These are phyloP conservation scores for Oscheius sp. DNA, from an alignment of 2,888 invertebrate genomes.

Conservation along the genomic window DNA sequence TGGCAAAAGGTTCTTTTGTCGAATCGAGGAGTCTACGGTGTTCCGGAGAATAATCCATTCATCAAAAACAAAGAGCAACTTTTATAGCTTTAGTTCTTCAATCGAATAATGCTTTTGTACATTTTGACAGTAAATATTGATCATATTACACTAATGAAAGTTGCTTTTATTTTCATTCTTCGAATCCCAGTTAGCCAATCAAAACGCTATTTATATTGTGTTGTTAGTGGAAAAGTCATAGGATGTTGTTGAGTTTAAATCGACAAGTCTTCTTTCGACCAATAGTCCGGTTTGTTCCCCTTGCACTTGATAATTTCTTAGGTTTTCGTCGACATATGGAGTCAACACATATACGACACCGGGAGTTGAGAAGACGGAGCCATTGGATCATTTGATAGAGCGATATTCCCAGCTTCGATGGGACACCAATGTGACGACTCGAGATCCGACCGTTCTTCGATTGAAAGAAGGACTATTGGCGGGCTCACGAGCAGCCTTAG, in stretches of 20 bases:
- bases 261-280: background rate
- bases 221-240: no score
- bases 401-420: conserved; percentile 52
- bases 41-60: conserved; percentile 3
- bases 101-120: no score
- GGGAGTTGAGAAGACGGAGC: conserved; percentile 44
- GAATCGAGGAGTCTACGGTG: conserved; percentile 35
- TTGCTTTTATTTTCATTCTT: no score
- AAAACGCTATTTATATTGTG: no score
- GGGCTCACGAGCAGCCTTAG: conserved; percentile 71
- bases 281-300: background rate
- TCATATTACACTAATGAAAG: background rate
- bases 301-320: background rate
- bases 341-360: conserved; percentile 27
- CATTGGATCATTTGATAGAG: conserved; percentile 46
- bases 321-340: background rate
- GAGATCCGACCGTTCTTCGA: conserved; percentile 49
- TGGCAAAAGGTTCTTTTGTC: conserved; percentile 74
- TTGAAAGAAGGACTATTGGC: conserved; percentile 42
- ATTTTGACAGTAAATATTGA: background rate
- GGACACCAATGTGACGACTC: conserved; percentile 53
- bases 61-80: conserved; percentile 7
- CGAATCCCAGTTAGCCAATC: no score
- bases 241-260: no score
- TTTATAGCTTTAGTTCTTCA: conserved; percentile 3